Percentiles rank a stretch among this genome's conserved stretches.
Conservation (phyloP, 2,113 vertebrate species). For the Grantiella picta region DNA sequence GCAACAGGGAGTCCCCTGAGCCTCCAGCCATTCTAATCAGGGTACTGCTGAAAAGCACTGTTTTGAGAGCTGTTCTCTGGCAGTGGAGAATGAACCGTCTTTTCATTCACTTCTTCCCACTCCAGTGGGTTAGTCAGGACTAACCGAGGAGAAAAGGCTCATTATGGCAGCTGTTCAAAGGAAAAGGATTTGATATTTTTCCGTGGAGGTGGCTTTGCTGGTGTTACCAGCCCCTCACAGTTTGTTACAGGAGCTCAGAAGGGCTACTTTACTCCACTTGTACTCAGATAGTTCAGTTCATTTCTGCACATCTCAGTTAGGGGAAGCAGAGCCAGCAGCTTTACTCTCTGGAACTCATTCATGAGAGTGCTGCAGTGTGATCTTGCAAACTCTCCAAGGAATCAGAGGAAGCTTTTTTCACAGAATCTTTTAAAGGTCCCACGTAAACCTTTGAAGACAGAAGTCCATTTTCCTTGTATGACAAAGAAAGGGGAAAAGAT, state of each 20-base stretch:
- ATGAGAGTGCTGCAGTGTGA: neutral
- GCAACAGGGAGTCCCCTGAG: neutral
- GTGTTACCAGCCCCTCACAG: neutral
- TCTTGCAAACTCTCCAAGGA: neutral
- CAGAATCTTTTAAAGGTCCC: neutral
- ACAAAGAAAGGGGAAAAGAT: neutral
- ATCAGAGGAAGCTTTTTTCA: neutral
- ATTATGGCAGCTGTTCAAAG: neutral
- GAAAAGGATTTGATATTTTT: neutral
- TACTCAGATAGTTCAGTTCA: neutral
- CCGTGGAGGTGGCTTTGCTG: neutral
- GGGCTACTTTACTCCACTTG: neutral
- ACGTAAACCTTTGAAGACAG: neutral
- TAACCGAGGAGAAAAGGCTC: neutral
- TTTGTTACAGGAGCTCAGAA: neutral
- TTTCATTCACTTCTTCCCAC: slow-evolving; percentile 41
- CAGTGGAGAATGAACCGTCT: neutral
- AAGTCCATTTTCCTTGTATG: neutral
- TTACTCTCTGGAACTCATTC: neutral
- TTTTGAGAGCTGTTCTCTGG: slow-evolving; percentile 17
- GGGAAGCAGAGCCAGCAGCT: neutral
- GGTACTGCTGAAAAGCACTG: neutral
- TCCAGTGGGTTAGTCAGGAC: neutral
- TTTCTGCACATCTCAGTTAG: neutral
- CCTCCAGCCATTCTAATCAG: slow-evolving; percentile 27